Base-by-base conservation (phyloP, 2,888 invertebrate species). In the Unio pictorum region DNA sequence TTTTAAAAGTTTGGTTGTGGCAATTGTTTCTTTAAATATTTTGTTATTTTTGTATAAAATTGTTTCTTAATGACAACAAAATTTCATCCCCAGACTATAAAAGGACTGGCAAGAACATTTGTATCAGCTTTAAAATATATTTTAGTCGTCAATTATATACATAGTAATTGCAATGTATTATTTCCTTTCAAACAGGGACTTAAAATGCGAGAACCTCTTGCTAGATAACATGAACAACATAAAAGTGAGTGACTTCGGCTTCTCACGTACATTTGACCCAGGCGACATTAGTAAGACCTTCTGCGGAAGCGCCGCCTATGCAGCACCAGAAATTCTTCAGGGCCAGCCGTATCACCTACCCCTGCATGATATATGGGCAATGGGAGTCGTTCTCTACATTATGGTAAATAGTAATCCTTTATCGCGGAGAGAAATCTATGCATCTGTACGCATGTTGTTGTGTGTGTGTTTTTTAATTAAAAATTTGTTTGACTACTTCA, bases 221-320 rank as follows among this genome's bases (percentile, higher is more conserved):
- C 81, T 91, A 58, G 89, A 91, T 81, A 80, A 79, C 26, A 86
- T 94, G 87, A 94, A 93, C 87, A 95, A 95, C 84, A 92, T 95
- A 26, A 96, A 96, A 90, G 91, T 98, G 67, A 96, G 96, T 3
- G 97, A 98, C 91, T 98, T 98, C 89, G 97, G 98, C 11, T 81
- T 81, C 61, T 80, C 86, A 17, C 92, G 97, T 81, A 85, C 91
- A 90, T 84, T 86, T 89, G 78, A 81, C 55, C 57, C 69, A 30
- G 83, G 83, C 18, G 87, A 88, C 67, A 68, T 87, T 61, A 88
- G 88, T 72, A 86, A 83, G 76, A 90, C 90, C 1, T 89, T 87
- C 77, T 90, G 90, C 72, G 90, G 90, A 54, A 95, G 95, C 20
- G 91, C 95, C n/a, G 95, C 95, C 8, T 96, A 96, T 88, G 95